Evolutionary conservation across 1,140 invertebrate species (phyloP).

Genomic region (Orius laevigatus): DNA sequence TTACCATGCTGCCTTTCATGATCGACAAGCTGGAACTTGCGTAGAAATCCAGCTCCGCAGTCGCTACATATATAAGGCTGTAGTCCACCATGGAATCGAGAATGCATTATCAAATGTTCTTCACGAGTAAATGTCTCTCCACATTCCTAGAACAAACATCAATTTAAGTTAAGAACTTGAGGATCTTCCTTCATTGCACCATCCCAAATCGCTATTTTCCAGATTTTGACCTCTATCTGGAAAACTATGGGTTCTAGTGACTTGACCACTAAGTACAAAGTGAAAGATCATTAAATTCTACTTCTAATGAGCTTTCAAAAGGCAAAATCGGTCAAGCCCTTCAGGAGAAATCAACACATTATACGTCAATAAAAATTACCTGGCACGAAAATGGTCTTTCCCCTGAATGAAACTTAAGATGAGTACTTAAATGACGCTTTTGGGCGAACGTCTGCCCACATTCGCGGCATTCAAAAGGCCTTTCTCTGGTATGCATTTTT

Average conservation of each 20-base stretch:
- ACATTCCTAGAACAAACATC: slow-evolving; percentile 36
- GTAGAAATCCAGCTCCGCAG: slow-evolving; percentile 63
- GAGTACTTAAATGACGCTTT: slow-evolving; percentile 65
- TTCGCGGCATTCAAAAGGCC: slow-evolving; percentile 63
- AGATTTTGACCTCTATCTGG: no score
- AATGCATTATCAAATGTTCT: slow-evolving; percentile 43
- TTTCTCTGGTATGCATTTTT: slow-evolving; percentile 48
- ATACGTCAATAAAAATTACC: no score
- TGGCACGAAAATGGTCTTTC: slow-evolving; percentile 72
- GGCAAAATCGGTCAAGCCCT: no score
- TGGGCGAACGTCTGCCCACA: slow-evolving; percentile 66
- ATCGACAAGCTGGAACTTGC: slow-evolving; percentile 70
- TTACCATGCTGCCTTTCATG: slow-evolving; percentile 62
- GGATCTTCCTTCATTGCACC: neutral
- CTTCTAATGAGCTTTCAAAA: no score
- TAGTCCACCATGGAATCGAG: slow-evolving; percentile 55
- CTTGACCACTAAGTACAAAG: no score
- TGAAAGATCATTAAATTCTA: no score
- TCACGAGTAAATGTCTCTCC: slow-evolving; percentile 76
- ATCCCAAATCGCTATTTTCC: no score
- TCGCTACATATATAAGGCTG: slow-evolving; percentile 67
- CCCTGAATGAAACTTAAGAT: slow-evolving; percentile 73
- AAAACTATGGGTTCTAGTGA: no score
- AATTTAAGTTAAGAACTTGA: neutral
- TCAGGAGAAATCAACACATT: no score